Base-by-base conservation (phyloP, 2,888 invertebrate genomes). In the Tortricodes alternella region DNA sequence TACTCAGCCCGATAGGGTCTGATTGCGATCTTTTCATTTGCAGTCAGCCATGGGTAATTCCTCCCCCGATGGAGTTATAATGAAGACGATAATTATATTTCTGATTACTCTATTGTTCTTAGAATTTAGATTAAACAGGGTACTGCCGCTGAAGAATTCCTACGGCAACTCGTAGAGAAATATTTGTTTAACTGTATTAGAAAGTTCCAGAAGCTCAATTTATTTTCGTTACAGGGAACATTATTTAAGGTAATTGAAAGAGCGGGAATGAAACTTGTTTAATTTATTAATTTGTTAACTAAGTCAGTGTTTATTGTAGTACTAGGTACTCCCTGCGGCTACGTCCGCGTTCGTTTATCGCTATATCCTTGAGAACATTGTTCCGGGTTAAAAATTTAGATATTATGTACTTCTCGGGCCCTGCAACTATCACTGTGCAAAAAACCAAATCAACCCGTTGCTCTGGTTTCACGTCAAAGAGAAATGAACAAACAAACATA, bases 11-110 rank as follows among this genome's bases (percentile, higher is more conserved):
- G 70, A 74, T 73, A 68, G 11, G 29, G 66, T 62, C 61, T 71
- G 87, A 89, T 89, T 87, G 81, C 76, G 81, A 89, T 88, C 86
- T 85, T 85, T 85, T 85, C 86, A 85, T 88, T 85, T 83, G 80
- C 84, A 85, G 78, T 77, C 75, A 80, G 74, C 81, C 78, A 76
- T 80, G 73, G 83, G 80, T 82, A 82, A 85, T 83, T 78, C 64
- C 69, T 64, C 51, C 71, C 69, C 63, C 74, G 73, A 80, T 79
- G 73, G 76, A 79, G 78, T 83, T 83, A 83, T 85, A 85, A 85
- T 80, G 81, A 84, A 84, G 74, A 76, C 70, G 77, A 79, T 81
- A 85, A 86, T 86, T 80, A 77, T 78, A 80, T 80, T 79, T 79
- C 80, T 83, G 83, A 87, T 84, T 84, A 80, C 75, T 75, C 77